phyloP scores from a whole-genome alignment of 2,113 vertebrate species.

The Ginglymostoma cirratum region DNA sequence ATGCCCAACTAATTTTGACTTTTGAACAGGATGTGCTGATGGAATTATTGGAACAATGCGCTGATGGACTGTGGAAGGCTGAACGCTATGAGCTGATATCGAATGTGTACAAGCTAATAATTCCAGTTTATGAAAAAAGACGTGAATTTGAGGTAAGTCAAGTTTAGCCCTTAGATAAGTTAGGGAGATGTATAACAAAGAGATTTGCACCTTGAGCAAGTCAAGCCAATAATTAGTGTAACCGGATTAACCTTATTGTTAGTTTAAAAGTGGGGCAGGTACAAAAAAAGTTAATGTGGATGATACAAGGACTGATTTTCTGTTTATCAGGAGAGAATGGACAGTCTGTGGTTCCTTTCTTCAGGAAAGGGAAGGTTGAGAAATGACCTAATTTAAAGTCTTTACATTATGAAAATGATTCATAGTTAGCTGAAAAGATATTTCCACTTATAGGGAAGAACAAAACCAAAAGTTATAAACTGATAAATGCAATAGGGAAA shows the following conservation, averaged over 20 bases:
- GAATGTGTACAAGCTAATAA: constrained; percentile 94
- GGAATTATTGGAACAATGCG: constrained; percentile 90
- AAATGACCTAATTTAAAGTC: neutral
- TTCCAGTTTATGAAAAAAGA: constrained; percentile 94
- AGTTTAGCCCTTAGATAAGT: neutral
- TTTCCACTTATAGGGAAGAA: neutral
- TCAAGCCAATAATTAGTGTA: neutral
- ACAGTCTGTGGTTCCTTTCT: neutral
- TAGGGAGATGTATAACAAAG: neutral
- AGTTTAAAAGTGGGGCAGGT: neutral
- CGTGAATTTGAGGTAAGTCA: constrained; percentile 87
- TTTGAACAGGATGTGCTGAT: constrained; percentile 81
- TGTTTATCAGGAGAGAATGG: too few species aligned
- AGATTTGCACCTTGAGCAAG: neutral
- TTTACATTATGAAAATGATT: neutral
- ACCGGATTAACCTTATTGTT: neutral
- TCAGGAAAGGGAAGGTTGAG: neutral
- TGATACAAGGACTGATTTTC: neutral
- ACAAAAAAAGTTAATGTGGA: neutral
- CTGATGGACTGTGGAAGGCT: constrained; percentile 95
- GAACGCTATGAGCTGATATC: constrained; percentile 96
- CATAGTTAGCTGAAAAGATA: neutral
- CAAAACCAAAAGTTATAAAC: neutral
- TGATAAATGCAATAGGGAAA: neutral
- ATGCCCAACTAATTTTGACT: neutral